Evolutionary conservation across 2,797 vertebrate genomes (phyloP).

Genomic region (Galagoides demidoff): DNA sequence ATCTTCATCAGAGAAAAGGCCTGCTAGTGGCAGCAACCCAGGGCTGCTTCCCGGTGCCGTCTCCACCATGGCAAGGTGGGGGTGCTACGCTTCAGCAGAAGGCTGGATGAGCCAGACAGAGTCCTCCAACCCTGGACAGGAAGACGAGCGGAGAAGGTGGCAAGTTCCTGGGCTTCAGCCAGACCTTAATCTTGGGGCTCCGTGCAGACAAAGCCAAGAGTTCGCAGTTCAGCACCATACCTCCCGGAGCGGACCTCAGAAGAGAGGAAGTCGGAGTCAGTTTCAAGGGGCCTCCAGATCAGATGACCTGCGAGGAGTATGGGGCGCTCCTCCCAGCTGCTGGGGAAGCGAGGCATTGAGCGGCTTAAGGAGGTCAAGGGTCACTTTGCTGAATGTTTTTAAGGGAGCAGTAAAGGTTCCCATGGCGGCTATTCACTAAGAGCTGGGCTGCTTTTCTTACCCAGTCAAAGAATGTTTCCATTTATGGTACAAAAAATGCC

Average conservation of each 20-base stretch:
- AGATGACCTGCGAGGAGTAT: constrained; percentile 82
- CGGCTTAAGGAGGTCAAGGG: background rate
- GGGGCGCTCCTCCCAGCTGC: background rate
- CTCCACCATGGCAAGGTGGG: constrained; percentile 90
- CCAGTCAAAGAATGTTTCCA: constrained; percentile 67
- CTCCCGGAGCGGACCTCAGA: background rate
- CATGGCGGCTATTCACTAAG: background rate
- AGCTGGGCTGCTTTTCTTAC: background rate
- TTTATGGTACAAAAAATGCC: constrained; percentile 21
- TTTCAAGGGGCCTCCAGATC: constrained; percentile 90
- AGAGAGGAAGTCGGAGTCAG: background rate
- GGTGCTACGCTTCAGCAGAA: constrained; percentile 55
- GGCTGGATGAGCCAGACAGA: constrained; percentile 95
- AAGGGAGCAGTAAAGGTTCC: background rate
- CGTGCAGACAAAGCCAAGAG: background rate
- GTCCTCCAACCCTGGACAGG: constrained; percentile 92
- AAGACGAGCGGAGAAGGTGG: constrained; percentile 87
- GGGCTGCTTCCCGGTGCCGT: constrained; percentile 94
- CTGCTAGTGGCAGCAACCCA: constrained; percentile 86
- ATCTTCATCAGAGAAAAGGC: background rate
- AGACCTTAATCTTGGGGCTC: background rate
- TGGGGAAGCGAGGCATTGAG: background rate
- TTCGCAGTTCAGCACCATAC: constrained; percentile 62
- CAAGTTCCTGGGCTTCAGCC: constrained; percentile 70
- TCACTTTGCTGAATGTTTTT: background rate